These are phyloP conservation scores for Bettongia penicillata DNA, from an alignment of 2,113 vertebrate genomes.

Conservation along the genomic window DNA sequence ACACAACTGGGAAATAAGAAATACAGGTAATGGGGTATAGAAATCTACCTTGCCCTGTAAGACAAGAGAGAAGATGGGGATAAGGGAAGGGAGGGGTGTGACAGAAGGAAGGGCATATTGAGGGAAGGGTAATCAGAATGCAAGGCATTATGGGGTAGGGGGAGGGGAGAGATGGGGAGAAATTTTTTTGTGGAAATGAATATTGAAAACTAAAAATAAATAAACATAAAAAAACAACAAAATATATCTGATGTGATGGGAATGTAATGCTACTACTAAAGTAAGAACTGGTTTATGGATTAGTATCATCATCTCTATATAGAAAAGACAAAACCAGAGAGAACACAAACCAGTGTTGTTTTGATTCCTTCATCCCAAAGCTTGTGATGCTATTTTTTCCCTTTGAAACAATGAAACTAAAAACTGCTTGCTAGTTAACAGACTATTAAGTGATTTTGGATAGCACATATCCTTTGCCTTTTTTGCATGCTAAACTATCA, in stretches of 20 bases:
- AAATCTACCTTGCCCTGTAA: too few relatives aligned
- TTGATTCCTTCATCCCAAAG: neutral
- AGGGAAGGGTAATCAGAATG: too few relatives aligned
- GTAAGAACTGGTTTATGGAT: neutral
- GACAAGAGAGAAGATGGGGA: too few relatives aligned
- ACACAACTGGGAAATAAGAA: too few relatives aligned
- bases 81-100: too few relatives aligned
- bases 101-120: too few relatives aligned
- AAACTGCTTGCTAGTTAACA: conserved; percentile 9
- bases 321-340: neutral
- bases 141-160: too few relatives aligned
- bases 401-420: neutral
- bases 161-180: too few relatives aligned
- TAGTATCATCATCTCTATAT: neutral
- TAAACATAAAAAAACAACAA: too few relatives aligned
- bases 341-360: neutral
- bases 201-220: too few relatives aligned
- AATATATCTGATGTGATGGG: neutral
- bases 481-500: conserved; percentile 13
- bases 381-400: neutral
- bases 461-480: neutral
- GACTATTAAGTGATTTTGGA: conserved; percentile 11
- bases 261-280: neutral
- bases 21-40: too few relatives aligned
- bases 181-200: too few relatives aligned